Conservation (phyloP, 2,113 vertebrate species). For the Crotalus horridus region DNA sequence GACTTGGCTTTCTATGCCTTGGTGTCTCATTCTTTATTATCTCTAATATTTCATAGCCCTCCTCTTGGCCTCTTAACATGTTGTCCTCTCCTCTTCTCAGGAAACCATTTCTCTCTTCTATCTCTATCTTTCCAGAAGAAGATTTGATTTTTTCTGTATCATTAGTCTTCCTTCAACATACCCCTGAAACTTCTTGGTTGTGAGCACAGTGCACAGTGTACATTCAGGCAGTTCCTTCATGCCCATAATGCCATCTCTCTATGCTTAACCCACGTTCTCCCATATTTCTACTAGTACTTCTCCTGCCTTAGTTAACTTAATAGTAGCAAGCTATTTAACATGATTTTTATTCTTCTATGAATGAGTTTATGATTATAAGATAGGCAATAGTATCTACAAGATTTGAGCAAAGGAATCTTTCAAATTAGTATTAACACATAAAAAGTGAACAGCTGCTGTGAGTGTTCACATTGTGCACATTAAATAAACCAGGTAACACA, state of each 20-base stretch:
- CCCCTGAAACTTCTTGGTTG: background rate
- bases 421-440: constrained; percentile 16
- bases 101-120: background rate
- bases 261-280: background rate
- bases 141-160: background rate
- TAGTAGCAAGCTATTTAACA: background rate
- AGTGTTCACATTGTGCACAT: background rate
- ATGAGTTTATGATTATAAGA: background rate
- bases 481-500: background rate
- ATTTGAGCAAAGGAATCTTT: constrained; percentile 47
- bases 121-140: background rate
- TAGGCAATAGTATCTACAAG: constrained; percentile 24
- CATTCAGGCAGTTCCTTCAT: background rate
- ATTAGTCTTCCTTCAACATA: background rate
- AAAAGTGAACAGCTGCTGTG: background rate
- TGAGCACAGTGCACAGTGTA: background rate
- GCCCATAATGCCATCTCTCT: background rate
- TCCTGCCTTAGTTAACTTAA: background rate
- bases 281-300: background rate
- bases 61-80: background rate
- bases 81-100: background rate
- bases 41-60: background rate
- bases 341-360: background rate
- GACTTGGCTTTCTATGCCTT: background rate
- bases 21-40: background rate